Conservation (phyloP, 2,888 invertebrate species). For the Meganola albula region DNA sequence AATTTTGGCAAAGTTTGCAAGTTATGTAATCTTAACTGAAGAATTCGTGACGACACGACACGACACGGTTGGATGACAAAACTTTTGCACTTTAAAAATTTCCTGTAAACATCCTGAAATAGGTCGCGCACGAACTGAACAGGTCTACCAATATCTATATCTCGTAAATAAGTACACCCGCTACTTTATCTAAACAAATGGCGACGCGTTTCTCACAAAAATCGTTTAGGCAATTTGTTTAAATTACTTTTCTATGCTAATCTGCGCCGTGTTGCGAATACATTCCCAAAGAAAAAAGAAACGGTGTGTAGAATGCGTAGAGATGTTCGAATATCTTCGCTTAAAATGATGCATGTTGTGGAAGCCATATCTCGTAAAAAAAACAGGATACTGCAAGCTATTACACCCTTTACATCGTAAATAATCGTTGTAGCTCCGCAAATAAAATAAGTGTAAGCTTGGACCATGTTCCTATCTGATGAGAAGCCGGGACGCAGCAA, state of each 20-base stretch:
- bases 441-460: constrained; percentile 69
- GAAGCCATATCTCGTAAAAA: constrained; percentile 50
- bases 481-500: constrained; percentile 52
- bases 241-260: constrained; percentile 73
- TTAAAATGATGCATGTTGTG: constrained; percentile 60
- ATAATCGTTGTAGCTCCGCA: constrained; percentile 67
- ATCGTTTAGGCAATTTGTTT: constrained; percentile 69
- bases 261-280: constrained; percentile 61
- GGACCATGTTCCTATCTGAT: constrained; percentile 66
- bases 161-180: constrained; percentile 36
- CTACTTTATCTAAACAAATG: constrained; percentile 53
- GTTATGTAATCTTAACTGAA: constrained; percentile 41
- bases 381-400: constrained; percentile 64
- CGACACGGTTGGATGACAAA: constrained; percentile 36
- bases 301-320: constrained; percentile 41
- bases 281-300: constrained; percentile 48
- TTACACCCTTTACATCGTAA: constrained; percentile 69
- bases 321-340: constrained; percentile 46
- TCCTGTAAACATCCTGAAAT: constrained; percentile 31
- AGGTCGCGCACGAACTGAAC: constrained; percentile 26
- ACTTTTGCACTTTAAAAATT: constrained; percentile 33
- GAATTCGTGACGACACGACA: constrained; percentile 32
- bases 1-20: constrained; percentile 42
- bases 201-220: constrained; percentile 56
- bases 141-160: constrained; percentile 34